Base-by-base conservation (phyloP, 2,797 vertebrate genomes). In the Dicrostonyx torquatus region DNA sequence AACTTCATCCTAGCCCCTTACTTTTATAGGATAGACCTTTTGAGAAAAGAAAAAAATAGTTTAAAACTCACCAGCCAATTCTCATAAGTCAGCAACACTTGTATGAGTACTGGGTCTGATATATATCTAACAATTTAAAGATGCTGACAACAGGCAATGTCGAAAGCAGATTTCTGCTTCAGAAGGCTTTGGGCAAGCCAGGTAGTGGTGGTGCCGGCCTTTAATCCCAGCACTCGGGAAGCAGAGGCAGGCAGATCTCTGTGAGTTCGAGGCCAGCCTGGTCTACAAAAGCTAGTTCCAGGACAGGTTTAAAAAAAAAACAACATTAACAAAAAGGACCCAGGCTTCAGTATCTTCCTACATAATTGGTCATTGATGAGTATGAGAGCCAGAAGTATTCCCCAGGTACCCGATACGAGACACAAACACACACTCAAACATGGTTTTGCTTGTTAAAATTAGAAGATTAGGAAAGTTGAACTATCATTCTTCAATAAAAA, bases 391-490 rank as follows among this genome's bases (percentile, higher is more conserved):
- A n/a, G 40, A 93, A 64, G 5, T 40, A 5, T 37, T 17, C 15
- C 37, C 48, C 0, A 58, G 80, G 53, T n/a, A 60, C 34, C 31
- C 34, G n/a, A 91, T 79, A 53, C n/a, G n/a, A n/a, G n/a, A 55
- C 6, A 55, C 55, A 20, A 20, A 76, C 0, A 58, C 1, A 31
- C 6, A 60, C 34, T 70, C 20, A 58, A 70, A 75, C 34, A 80
- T 82, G 43, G 37, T 76, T 88, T 70, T 85, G 72, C 76, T 79
- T 95, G 31, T 94, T 68, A 82, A 89, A 40, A 86, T 60, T 85
- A 70, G 84, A 96, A 64, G 1, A 64, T 93, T 80, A 78, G 68
- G 85, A 55, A 85, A 80, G 11, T 50, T 89, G 72, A 70, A 66
- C 72, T 85, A 55, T 6, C 40, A 43, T 34, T 60, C 37, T 78